phyloP scores from a whole-genome alignment of 92 coral and sea anemone species.

The Isaurus tuberculatus region DNA sequence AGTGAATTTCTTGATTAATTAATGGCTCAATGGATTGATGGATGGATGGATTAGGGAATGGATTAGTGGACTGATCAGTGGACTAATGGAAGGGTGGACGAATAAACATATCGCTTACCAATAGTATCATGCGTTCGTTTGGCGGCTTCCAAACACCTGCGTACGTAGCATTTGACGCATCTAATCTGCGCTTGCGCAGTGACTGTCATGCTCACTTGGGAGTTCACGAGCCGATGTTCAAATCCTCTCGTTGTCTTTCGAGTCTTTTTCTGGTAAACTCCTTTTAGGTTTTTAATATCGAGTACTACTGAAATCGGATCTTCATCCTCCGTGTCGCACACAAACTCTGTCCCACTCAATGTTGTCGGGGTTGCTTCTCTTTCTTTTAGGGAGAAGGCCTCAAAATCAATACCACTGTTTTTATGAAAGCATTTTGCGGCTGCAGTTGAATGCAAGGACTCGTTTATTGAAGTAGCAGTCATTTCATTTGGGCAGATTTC shows the following conservation, averaged over 20 bases:
- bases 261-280: conserved; percentile 39
- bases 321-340: conserved; percentile 7
- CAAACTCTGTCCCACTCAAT: neutral
- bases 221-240: conserved; percentile 45
- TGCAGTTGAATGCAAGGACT: neutral
- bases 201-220: conserved; percentile 33
- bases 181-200: conserved; percentile 44
- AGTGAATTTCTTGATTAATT: too few species aligned
- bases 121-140: conserved; percentile 43
- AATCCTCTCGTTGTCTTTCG: conserved; percentile 28
- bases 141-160: conserved; percentile 40
- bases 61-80: too few species aligned
- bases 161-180: conserved; percentile 35
- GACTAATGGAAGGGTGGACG: too few species aligned
- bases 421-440: neutral
- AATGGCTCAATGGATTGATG: too few species aligned
- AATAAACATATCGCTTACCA: conserved; percentile 11
- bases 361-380: neutral
- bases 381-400: neutral
- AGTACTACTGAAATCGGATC: conserved; percentile 26
- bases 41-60: too few species aligned
- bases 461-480: neutral
- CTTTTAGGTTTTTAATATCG: conserved; percentile 24
- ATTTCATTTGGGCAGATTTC: neutral
- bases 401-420: neutral